Evolutionary conservation across 2,797 vertebrate species (phyloP).

Genomic region (Artibeus jamaicensis): DNA sequence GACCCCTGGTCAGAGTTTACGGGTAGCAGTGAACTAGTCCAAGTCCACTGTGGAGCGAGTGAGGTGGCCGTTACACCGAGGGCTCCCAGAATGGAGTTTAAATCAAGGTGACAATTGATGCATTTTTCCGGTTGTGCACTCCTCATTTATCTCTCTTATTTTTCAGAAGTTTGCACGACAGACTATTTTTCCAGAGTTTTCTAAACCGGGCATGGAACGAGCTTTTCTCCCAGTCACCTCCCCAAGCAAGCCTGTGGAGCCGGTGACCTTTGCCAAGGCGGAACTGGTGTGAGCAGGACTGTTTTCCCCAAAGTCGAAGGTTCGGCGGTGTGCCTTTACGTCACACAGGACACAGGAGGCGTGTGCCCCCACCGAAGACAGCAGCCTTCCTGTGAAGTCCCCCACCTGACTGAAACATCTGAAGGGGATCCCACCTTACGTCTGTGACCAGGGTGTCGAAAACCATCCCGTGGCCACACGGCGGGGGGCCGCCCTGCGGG

Average conservation of each 20-base stretch:
- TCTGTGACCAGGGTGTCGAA: not conserved
- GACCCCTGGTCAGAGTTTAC: not conserved
- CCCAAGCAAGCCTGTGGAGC: slow-evolving; percentile 45
- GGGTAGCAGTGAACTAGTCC: not conserved
- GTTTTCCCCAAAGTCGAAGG: not conserved
- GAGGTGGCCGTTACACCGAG: accelerated
- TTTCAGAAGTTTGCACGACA: slow-evolving; percentile 83
- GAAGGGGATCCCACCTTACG: not conserved
- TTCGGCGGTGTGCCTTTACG: not conserved
- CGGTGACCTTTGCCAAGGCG: slow-evolving; percentile 54
- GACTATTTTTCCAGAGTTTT: slow-evolving; percentile 75
- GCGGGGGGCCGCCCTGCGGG: not conserved
- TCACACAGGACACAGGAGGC: not conserved
- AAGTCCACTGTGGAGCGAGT: accelerated
- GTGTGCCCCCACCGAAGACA: not conserved
- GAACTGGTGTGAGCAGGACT: slow-evolving; percentile 60
- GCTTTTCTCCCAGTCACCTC: slow-evolving; percentile 62
- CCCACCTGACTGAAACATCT: not conserved
- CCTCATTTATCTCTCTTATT: not conserved
- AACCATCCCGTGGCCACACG: not conserved
- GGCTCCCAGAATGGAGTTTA: not conserved
- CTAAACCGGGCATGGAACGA: slow-evolving; percentile 68
- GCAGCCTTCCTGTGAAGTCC: not conserved
- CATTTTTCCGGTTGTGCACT: not conserved
- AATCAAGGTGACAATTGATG: not conserved